Base-by-base conservation (phyloP, 2,113 vertebrate genomes). In the Notarius quadriscutis region DNA sequence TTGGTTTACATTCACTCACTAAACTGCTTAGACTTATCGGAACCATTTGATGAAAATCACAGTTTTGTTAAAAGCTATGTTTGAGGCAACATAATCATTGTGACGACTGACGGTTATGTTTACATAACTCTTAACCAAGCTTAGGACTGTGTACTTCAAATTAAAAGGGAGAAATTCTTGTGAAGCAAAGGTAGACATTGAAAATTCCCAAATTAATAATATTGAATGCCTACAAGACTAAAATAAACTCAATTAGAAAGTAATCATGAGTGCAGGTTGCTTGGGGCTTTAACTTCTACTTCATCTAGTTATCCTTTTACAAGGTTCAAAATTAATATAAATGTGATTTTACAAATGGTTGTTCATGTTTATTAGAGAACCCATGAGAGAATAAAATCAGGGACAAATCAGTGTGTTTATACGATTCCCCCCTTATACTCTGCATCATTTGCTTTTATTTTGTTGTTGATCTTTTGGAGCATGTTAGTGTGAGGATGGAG, bases 221-320 rank as follows among this genome's bases (percentile, higher is more conserved):
- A 22, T 20, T 81, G 25, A 14, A 5, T 60, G 79, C 18, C 55
- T 60, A 20, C 4, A 60, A 81, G 9, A 60, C 1, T 4, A 22
- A 80, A 58, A 80, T 80, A 57, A 80, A 80, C 34, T 17, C 78
- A 80, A 30, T 80, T 80, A 34, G 55, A 58, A 58, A 30, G 17
- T 27, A 81, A 20, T 81, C 57, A 81, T 41, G 55, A 7, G 55
- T 81, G 34, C 60, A 60, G 48, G 12, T 27, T 79, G 25, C 77
- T 55, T 9, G 51, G 53, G 53, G 53, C n/a, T 81, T 60, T 41
- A 60, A 60, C 27, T 34, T 58, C 25, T 30, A 80, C 1, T 81
- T 20, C 27, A 81, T 34, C 79, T 60, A 60, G 8, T 80, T 80
- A 60, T 27, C n/a, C 53, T 79, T 79, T 79, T 17, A 79, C n/a